Conservation (phyloP, 2,113 vertebrate species). For the Nycticebus coucang region DNA sequence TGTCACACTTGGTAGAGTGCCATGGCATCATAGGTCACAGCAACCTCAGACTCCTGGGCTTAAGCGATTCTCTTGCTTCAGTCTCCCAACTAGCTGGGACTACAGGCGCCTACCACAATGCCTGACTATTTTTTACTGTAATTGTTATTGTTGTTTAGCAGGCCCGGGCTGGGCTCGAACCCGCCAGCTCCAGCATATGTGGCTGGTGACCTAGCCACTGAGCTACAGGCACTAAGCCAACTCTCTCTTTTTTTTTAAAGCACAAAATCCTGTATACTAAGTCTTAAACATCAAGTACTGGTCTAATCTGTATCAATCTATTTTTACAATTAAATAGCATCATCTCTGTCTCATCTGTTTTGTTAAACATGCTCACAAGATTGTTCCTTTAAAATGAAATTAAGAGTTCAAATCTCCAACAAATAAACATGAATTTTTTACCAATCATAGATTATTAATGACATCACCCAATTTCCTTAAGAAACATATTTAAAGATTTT, state of each 20-base stretch:
- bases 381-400: constrained; percentile 63
- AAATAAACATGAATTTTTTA: constrained; percentile 44
- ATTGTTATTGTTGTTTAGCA: too few species aligned
- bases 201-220: too few species aligned
- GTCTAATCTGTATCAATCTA: constrained; percentile 56
- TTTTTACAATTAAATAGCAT: constrained; percentile 71
- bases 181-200: too few species aligned
- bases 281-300: constrained; percentile 65
- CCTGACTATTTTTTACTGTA: too few species aligned
- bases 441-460: constrained; percentile 15
- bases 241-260: constrained; percentile 28
- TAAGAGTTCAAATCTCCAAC: constrained; percentile 36
- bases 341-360: constrained; percentile 59
- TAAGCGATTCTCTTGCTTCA: too few species aligned
- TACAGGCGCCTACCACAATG: too few species aligned
- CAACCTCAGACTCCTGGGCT: too few species aligned
- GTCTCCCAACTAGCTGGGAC: too few species aligned
- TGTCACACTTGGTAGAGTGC: too few species aligned
- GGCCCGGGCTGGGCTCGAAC: too few species aligned
- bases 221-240: too few species aligned
- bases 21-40: too few species aligned
- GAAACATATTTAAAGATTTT: constrained; percentile 10
- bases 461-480: constrained; percentile 33
- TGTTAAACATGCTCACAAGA: constrained; percentile 56
- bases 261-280: constrained; percentile 67